A percentile compares a stretch with the other conserved stretches of the same genome.
phyloP scores from a whole-genome alignment of 2,888 invertebrate species.

The Parascotia fuliginaria region DNA sequence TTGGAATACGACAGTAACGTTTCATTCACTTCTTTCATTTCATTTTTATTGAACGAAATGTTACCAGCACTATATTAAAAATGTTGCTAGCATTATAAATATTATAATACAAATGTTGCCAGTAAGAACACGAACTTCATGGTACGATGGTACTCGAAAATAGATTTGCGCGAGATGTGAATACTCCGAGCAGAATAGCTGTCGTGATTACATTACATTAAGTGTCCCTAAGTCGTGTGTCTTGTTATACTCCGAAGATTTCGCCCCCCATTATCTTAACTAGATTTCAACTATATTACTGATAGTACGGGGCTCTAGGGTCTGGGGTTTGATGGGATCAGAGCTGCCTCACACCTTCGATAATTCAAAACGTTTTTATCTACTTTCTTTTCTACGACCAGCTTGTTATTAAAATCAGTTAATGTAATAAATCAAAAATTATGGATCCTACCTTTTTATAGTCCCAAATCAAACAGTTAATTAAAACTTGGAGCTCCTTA shows the following conservation, averaged over 20 bases:
- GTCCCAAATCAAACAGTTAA: no score
- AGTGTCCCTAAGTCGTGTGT: conserved; percentile 33
- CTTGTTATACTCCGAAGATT: conserved; percentile 38
- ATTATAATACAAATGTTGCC: not conserved
- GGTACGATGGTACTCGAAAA: conserved; percentile 20
- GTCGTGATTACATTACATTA: conserved; percentile 42
- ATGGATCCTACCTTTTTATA: no score
- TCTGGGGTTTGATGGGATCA: not conserved
- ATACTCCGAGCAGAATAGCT: conserved; percentile 18
- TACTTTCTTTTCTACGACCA: no score
- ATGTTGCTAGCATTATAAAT: not conserved
- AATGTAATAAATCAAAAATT: no score
- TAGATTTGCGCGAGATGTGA: conserved; percentile 27
- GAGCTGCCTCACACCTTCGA: no score
- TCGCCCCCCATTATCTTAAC: conserved; percentile 31
- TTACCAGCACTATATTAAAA: no score
- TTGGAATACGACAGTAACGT: no score
- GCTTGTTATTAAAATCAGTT: no score
- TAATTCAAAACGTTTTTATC: no score
- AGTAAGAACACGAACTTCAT: not conserved
- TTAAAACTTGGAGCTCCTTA: no score
- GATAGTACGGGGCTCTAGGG: not conserved
- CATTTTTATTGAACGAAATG: no score
- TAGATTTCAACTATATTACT: conserved; percentile 17
- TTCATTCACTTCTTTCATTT: no score